phyloP scores from a whole-genome alignment of 1,140 invertebrate genomes.

The Nebria ingens region DNA sequence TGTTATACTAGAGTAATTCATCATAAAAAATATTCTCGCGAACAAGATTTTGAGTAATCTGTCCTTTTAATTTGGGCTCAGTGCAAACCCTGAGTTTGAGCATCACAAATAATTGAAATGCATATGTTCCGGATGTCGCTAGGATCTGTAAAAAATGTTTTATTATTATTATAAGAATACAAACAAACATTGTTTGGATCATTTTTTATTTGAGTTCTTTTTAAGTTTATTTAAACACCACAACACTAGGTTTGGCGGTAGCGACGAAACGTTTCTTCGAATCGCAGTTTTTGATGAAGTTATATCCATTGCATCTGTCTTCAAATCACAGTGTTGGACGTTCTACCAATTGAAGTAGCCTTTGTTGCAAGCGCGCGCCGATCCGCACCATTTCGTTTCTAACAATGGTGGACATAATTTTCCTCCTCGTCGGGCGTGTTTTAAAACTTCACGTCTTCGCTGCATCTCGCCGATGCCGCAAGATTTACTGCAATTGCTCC shows the following conservation, averaged over 20 bases:
- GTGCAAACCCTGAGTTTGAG: not conserved
- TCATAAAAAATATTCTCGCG: conserved; percentile 2
- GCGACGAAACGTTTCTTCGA: not conserved
- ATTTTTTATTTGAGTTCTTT: not conserved
- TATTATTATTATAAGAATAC: not conserved
- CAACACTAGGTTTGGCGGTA: no score
- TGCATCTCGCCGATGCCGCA: conserved; percentile 81
- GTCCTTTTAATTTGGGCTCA: not conserved
- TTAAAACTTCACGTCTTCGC: conserved; percentile 60
- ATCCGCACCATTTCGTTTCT: conserved; percentile 80
- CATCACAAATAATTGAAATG: not conserved
- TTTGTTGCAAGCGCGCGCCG: conserved; percentile 53
- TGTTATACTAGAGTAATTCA: not conserved
- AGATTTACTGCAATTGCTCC: conserved; percentile 73
- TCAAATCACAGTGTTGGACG: not conserved
- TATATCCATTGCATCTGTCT: not conserved
- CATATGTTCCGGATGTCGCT: no score
- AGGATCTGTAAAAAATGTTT: not conserved
- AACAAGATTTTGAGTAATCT: not conserved
- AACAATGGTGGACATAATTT: conserved; percentile 66
- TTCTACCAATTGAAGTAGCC: conserved; percentile 44
- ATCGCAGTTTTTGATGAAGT: not conserved
- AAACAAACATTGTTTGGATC: not conserved
- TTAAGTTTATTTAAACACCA: not conserved
- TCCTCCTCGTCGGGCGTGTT: conserved; percentile 64